phyloP scores from a whole-genome alignment of 30 jellyfish, hydroid and myxozoan species.

The Nemopilema nomurai region DNA sequence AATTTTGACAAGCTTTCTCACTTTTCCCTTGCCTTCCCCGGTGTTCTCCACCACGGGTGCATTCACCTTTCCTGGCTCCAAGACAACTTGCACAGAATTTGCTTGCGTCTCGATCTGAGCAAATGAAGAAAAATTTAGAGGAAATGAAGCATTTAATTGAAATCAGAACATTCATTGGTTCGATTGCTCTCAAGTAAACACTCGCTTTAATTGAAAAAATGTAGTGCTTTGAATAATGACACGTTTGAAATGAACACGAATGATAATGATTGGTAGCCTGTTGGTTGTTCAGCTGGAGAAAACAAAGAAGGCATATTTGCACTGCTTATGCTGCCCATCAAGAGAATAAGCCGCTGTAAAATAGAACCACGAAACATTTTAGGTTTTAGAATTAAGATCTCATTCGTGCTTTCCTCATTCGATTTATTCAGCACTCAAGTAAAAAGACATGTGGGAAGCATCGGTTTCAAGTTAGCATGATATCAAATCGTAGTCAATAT shows the following conservation, averaged over 20 bases:
- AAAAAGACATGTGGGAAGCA: too few relatives aligned
- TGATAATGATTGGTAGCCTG: too few relatives aligned
- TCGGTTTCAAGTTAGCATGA: too few relatives aligned
- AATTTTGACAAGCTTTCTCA: constrained; percentile 24
- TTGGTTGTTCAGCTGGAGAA: not conserved
- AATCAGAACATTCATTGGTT: not conserved
- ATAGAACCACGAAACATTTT: not conserved
- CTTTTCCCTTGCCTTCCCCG: constrained; percentile 16
- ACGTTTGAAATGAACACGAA: too few relatives aligned
- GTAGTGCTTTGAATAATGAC: too few relatives aligned
- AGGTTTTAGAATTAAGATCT: not conserved
- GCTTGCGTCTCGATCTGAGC: constrained; percentile 59
- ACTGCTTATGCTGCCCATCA: not conserved
- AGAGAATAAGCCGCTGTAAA: not conserved
- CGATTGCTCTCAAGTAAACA: not conserved
- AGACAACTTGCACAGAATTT: constrained; percentile 64
- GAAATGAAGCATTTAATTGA: too few relatives aligned
- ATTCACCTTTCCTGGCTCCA: constrained; percentile 63
- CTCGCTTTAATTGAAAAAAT: too few relatives aligned
- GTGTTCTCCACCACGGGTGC: constrained; percentile 22
- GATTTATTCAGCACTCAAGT: too few relatives aligned
- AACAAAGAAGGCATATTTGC: not conserved
- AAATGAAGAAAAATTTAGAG: too few relatives aligned
- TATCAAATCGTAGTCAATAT: too few relatives aligned
- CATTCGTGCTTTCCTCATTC: too few relatives aligned